Percentiles rank a stretch among this genome's conserved stretches.
Evolutionary conservation across 2,113 vertebrate genomes (phyloP).

Genomic region (Pardalotus punctatus): DNA sequence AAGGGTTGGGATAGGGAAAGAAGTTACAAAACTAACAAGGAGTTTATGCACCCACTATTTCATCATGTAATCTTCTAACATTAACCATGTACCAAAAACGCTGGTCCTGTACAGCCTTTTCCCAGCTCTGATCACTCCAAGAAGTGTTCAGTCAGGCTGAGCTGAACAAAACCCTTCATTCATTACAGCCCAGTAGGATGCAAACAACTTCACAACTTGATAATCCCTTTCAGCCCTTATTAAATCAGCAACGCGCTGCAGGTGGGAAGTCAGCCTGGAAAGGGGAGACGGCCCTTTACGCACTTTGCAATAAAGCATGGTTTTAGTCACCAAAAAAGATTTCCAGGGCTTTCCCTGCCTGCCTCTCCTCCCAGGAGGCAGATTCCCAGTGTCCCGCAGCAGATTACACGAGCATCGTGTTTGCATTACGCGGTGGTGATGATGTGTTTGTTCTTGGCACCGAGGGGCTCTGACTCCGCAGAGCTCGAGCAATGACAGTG

Average conservation of each 20-base stretch:
- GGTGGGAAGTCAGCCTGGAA: conserved; percentile 66
- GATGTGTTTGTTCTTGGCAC: conserved; percentile 59
- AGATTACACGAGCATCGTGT: conserved; percentile 26
- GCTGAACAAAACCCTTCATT: conserved; percentile 67
- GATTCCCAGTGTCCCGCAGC: conserved; percentile 20
- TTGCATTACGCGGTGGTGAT: conserved; percentile 32
- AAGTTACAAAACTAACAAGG: background rate
- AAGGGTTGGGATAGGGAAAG: background rate
- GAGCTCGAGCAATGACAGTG: conserved; percentile 31
- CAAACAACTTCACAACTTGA: conserved; percentile 68
- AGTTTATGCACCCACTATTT: background rate
- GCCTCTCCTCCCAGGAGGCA: background rate
- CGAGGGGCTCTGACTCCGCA: background rate
- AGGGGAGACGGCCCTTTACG: background rate
- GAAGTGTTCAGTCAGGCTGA: conserved; percentile 21
- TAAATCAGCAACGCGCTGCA: conserved; percentile 68
- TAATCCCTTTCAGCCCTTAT: conserved; percentile 75
- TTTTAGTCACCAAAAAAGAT: conserved; percentile 31
- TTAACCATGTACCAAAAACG: conserved; percentile 35
- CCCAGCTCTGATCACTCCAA: conserved; percentile 33
- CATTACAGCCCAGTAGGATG: conserved; percentile 60
- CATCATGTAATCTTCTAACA: conserved; percentile 23
- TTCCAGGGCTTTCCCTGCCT: conserved; percentile 44
- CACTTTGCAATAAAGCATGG: background rate
- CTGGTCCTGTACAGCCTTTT: conserved; percentile 5